Percentiles rank a stretch among this genome's conserved stretches.
Conservation (phyloP, 2,888 invertebrate species). For the Ephialtes manifestator region DNA sequence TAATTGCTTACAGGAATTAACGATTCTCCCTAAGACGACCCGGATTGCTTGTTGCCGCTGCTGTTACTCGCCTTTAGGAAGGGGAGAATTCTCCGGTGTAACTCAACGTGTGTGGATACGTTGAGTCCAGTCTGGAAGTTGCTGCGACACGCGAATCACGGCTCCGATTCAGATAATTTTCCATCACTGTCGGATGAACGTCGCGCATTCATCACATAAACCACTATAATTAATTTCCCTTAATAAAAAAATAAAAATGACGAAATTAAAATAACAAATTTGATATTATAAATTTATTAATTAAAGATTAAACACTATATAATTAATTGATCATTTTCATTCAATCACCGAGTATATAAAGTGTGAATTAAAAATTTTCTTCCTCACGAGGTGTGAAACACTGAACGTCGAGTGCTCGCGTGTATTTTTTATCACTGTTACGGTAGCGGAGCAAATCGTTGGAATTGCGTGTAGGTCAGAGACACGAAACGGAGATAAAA, state of each 20-base stretch:
- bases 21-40: neutral
- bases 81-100: constrained; percentile 66
- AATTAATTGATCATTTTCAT: neutral
- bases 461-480: constrained; percentile 42
- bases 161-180: constrained; percentile 41
- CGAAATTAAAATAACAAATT: constrained; percentile 20
- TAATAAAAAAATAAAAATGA: constrained; percentile 20
- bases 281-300: neutral
- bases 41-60: neutral
- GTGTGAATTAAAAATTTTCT: neutral
- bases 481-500: constrained; percentile 22
- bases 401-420: constrained; percentile 1
- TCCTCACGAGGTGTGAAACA: constrained; percentile 21
- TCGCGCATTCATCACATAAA: too few relatives aligned
- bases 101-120: constrained; percentile 72
- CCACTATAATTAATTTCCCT: neutral
- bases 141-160: constrained; percentile 72
- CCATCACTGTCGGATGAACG: constrained; percentile 12
- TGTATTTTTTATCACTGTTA: constrained; percentile 24
- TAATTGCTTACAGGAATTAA: constrained; percentile 12
- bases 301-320: too few relatives aligned
- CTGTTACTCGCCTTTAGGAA: constrained; percentile 54
- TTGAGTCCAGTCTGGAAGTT: constrained; percentile 79
- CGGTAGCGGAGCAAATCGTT: constrained; percentile 49
- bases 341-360: neutral